Evolutionary conservation across 2,888 invertebrate species (phyloP).

Genomic region (Conops quadrifasciatus): DNA sequence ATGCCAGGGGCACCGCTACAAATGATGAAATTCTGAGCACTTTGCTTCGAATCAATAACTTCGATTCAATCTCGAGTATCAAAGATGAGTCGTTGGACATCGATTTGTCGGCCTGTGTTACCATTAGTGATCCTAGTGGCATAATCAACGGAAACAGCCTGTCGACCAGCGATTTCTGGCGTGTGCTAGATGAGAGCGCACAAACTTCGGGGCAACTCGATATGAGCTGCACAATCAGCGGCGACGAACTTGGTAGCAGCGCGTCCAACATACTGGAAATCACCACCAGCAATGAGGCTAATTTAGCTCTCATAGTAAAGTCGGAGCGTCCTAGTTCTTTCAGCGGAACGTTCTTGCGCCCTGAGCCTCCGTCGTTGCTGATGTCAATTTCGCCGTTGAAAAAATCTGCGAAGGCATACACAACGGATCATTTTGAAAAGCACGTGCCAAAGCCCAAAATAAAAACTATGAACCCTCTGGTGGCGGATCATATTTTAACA

Average conservation of each 20-base stretch:
- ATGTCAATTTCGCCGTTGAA: conserved; percentile 52
- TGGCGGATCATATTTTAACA: neutral
- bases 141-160: conserved; percentile 59
- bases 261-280: neutral
- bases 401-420: conserved; percentile 43
- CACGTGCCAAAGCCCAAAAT: conserved; percentile 38
- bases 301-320: conserved; percentile 37
- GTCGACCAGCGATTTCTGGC: conserved; percentile 63
- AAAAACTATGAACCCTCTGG: conserved; percentile 23
- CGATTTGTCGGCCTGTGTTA: conserved; percentile 63
- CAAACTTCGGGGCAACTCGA: conserved; percentile 56
- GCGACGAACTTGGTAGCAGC: neutral
- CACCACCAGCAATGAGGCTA: neutral
- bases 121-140: conserved; percentile 58
- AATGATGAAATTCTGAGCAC: conserved; percentile 62
- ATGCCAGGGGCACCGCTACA: conserved; percentile 43
- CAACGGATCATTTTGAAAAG: conserved; percentile 35
- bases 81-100: conserved; percentile 64
- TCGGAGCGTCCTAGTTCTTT: conserved; percentile 50
- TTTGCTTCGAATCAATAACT: conserved; percentile 61
- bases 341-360: conserved; percentile 57
- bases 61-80: conserved; percentile 63
- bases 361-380: conserved; percentile 55
- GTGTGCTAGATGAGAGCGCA: conserved; percentile 61
- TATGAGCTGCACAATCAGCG: conserved; percentile 44